Base-by-base conservation (phyloP, 2,113 vertebrate species). In the Cyanoramphus novaezelandiae region DNA sequence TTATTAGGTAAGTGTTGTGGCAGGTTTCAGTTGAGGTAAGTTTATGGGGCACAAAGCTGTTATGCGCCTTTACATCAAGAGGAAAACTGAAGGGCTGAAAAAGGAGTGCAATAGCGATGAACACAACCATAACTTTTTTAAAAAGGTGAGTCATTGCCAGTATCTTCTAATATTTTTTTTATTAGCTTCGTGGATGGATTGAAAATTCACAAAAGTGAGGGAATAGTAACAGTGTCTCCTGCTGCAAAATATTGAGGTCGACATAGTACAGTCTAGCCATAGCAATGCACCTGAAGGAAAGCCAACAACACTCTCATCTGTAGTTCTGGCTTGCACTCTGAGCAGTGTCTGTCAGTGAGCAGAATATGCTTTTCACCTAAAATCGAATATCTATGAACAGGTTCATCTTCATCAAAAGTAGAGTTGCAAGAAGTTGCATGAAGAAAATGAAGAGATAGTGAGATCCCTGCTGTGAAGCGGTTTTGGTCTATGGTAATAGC, bases 1-100 rank as follows among this genome's bases (percentile, higher is more conserved):
- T 97, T 97, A 95, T 97, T 96, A 96, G 77, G 67, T 87, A 95
- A 96, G 55, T 69, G 65, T 70, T 94, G 80, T 90, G 95, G 95
- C 93, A 96, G 94, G 70, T 93, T 98, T 96, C 13, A 44, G 67
- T 90, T 90, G 75, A 78, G 57, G 9, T 35, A 87, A 80, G 60
- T 94, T 95, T 94, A 83, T 82, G 76, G 80, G 44, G 37, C 69
- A 67, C 72, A 82, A 83, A 94, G 71, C 80, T 39, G 44, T 94
- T 95, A 55, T 52, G 87, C 76, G 92, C 14, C 91, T 97, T 92
- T 72, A 49, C 7, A 11, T 92, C 79, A 84, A 88, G 39, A 43
- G 90, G 85, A 43, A 50, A 92, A 81, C 69, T 89, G 83, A 19
- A 90, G 95, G 95, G 81, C 49, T 65, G 80, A 96, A 97, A 95